phyloP scores from a whole-genome alignment of 2,113 vertebrate species.

The Probosciger aterrimus region DNA sequence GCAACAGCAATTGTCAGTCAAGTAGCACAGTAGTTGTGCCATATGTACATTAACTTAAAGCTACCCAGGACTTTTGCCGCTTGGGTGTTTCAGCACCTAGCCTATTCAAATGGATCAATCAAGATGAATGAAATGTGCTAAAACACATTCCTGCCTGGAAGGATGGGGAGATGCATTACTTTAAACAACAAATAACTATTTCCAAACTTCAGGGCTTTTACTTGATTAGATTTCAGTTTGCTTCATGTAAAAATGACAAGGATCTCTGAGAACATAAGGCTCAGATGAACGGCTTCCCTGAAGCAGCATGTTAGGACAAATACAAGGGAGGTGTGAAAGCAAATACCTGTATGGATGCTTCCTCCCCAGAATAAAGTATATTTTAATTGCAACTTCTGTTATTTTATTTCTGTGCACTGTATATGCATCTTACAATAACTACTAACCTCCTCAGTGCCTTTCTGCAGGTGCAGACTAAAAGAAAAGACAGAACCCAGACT shows the following conservation, averaged over 20 bases:
- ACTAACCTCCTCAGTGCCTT: background rate
- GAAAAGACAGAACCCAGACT: background rate
- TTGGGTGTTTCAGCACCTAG: background rate
- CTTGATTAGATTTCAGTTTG: background rate
- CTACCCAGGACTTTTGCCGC: background rate
- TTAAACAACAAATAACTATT: background rate
- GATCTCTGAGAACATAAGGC: background rate
- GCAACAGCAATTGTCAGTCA: background rate
- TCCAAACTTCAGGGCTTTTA: background rate
- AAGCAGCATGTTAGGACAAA: background rate
- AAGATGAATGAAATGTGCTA: background rate
- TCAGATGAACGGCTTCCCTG: background rate
- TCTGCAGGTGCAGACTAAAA: background rate
- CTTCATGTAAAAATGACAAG: background rate
- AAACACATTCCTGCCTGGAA: background rate
- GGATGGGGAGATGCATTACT: background rate
- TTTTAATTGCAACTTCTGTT: background rate
- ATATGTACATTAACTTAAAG: background rate
- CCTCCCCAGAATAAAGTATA: background rate
- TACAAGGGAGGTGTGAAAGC: background rate
- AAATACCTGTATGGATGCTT: background rate
- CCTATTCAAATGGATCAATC: background rate
- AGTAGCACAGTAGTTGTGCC: background rate
- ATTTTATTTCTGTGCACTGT: background rate
- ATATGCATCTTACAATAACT: background rate